Conservation (phyloP, 2,113 vertebrate species). For the Antigone vipio region DNA sequence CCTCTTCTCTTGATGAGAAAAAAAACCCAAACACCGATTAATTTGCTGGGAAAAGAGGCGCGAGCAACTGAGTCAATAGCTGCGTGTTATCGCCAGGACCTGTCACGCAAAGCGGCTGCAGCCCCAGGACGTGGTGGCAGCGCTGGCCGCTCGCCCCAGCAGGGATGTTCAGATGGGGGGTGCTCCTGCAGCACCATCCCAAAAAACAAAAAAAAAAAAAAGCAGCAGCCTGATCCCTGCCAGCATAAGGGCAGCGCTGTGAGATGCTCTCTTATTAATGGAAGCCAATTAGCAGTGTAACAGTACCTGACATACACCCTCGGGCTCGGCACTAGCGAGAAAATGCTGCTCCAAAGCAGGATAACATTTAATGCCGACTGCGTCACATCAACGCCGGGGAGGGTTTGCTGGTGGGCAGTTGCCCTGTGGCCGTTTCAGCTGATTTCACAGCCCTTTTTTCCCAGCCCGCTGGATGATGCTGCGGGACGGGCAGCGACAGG, state of each 20-base stretch:
- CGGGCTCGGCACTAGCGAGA: background rate
- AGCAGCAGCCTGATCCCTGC: background rate
- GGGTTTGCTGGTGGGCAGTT: background rate
- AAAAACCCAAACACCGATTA: background rate
- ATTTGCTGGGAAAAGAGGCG: background rate
- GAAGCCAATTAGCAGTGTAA: background rate
- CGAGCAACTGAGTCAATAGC: background rate
- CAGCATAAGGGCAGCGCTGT: background rate
- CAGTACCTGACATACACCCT: background rate
- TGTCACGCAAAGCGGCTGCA: background rate
- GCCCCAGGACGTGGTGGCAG: background rate
- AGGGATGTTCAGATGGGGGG: background rate
- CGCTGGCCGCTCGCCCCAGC: background rate
- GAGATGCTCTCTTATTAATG: background rate
- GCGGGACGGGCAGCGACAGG: fast-evolving
- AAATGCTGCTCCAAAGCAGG: background rate
- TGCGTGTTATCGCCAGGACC: fast-evolving
- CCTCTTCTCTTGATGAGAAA: background rate
- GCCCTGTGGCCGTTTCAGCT: fast-evolving
- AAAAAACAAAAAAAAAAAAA: background rate
- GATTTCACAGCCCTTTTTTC: background rate
- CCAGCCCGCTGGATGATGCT: fast-evolving
- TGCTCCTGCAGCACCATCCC: background rate
- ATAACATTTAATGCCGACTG: background rate
- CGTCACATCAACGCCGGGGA: fast-evolving